These are phyloP conservation scores for Aphelinus certus DNA, from an alignment of 1,140 invertebrate genomes.

Conservation along the genomic window DNA sequence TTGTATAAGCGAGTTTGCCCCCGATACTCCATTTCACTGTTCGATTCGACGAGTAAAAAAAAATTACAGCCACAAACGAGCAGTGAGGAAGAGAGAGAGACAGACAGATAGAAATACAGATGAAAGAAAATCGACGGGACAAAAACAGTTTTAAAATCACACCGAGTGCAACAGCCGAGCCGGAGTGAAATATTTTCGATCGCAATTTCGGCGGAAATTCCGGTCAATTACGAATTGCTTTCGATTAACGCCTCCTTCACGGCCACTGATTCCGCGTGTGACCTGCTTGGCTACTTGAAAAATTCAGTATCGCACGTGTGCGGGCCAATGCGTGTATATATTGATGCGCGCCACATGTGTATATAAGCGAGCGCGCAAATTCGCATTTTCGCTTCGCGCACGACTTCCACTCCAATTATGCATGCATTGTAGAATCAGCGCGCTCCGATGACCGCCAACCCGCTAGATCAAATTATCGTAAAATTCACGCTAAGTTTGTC, in stretches of 20 bases:
- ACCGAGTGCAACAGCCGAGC: background rate
- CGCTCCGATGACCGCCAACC: background rate
- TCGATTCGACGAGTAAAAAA: background rate
- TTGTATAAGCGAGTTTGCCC: background rate
- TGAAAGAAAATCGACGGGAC: background rate
- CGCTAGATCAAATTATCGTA: background rate
- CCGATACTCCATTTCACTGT: background rate
- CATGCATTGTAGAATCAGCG: background rate
- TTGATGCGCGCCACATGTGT: background rate
- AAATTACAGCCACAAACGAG: too few species aligned
- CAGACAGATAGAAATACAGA: too few species aligned
- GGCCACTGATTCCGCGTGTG: background rate
- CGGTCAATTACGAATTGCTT: background rate
- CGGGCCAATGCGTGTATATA: background rate
- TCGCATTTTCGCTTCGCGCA: too few species aligned
- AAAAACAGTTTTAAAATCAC: too few species aligned
- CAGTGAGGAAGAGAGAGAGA: too few species aligned
- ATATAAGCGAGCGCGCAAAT: background rate
- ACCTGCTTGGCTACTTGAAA: conserved; percentile 1
- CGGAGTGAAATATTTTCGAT: background rate
- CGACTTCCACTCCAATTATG: conserved; percentile 4
- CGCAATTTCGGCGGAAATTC: background rate
- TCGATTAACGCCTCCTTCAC: conserved; percentile 15
- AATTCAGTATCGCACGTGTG: background rate
- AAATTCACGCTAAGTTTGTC: too few species aligned